phyloP scores from a whole-genome alignment of 2,797 vertebrate genomes.

The Choloepus didactylus region DNA sequence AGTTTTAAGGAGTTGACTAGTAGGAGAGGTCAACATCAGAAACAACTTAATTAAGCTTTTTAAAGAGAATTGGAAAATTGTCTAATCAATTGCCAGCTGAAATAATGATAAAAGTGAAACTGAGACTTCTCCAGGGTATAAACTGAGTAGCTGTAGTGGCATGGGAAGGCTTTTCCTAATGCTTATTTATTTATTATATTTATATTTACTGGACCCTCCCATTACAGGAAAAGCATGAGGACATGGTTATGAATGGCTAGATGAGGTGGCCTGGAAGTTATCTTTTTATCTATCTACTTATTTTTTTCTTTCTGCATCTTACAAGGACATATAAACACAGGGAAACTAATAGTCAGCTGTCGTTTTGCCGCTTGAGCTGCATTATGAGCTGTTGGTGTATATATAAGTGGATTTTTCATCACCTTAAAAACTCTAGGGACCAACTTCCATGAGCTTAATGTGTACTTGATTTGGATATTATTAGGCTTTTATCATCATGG shows the following conservation, averaged over 20 bases:
- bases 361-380: not conserved
- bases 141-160: not conserved
- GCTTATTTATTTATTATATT: slow-evolving; percentile 40
- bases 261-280: not conserved
- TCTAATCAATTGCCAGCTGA: slow-evolving; percentile 10
- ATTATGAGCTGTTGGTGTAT: not conserved
- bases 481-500: not conserved
- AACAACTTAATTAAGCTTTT: slow-evolving; percentile 54
- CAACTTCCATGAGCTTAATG: not conserved
- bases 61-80: slow-evolving; percentile 36
- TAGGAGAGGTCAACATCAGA: not conserved
- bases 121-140: not conserved
- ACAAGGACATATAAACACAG: not conserved
- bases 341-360: not conserved
- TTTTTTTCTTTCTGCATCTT: slow-evolving; percentile 35
- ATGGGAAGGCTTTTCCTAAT: not conserved
- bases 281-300: slow-evolving; percentile 12
- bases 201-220: not conserved
- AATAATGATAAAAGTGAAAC: not conserved
- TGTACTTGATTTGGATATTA: not conserved
- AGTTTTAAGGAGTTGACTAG: slow-evolving; percentile 15
- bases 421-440: not conserved
- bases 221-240: not conserved
- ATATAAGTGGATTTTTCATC: not conserved
- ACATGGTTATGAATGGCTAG: not conserved